phyloP scores from a whole-genome alignment of 35 echinoderm and acorn worm species.

The Apostichopus japonicus region DNA sequence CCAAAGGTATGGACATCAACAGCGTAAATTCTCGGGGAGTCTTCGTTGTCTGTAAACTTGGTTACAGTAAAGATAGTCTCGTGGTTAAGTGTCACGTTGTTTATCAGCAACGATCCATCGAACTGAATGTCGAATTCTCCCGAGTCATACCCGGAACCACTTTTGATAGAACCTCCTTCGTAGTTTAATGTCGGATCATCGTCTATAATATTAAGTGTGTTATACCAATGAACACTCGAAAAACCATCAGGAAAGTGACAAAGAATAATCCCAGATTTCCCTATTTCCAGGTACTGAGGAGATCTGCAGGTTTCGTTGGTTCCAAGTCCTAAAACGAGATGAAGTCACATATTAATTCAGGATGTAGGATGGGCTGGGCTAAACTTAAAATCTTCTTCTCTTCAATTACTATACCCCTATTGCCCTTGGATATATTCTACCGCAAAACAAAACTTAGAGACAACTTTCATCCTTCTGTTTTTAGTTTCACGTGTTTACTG shows the following conservation, averaged over 20 bases:
- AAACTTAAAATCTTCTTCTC: no score
- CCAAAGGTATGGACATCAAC: neutral
- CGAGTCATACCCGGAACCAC: neutral
- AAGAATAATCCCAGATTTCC: neutral
- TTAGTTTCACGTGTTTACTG: no score
- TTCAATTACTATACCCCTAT: no score
- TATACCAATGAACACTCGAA: slow-evolving; percentile 4
- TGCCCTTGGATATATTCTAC: no score
- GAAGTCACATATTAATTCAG: no score
- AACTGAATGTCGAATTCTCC: neutral
- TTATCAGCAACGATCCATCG: neutral
- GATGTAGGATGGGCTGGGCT: no score
- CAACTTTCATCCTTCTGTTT: no score
- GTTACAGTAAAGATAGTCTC: neutral
- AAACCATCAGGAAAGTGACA: neutral
- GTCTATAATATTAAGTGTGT: neutral
- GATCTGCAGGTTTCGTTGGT: neutral
- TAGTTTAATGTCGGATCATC: neutral
- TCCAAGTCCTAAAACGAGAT: neutral
- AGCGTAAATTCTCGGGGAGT: neutral
- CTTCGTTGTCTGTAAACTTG: neutral
- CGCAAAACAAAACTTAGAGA: no score
- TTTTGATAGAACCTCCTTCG: neutral
- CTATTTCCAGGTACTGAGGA: neutral
- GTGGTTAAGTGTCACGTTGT: neutral